Percentiles rank a stretch among this genome's conserved stretches.
Conservation (phyloP, 2,797 vertebrate genomes). For the Epinephelus malabaricus region DNA sequence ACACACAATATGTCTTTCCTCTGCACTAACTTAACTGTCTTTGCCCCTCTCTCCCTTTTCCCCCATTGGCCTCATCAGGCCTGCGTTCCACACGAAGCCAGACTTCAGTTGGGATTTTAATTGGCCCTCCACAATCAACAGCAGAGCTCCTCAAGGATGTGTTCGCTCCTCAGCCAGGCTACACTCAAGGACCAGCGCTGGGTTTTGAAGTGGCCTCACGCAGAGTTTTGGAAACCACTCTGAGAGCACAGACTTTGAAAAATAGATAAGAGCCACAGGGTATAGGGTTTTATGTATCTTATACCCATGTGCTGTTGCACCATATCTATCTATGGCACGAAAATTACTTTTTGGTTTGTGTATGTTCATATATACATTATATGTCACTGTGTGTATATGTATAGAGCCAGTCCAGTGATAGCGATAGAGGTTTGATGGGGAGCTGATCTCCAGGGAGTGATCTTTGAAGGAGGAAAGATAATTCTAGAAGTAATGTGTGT, state of each 20-base stretch:
- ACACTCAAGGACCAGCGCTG: slow-evolving; percentile 78
- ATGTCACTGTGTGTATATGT: slow-evolving; percentile 12
- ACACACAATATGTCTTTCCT: slow-evolving; percentile 60
- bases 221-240: slow-evolving; percentile 82
- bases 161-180: slow-evolving; percentile 77
- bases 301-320: slow-evolving; percentile 54
- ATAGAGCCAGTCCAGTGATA: slow-evolving; percentile 7
- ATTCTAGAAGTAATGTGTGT: slow-evolving; percentile 46
- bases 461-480: slow-evolving; percentile 34
- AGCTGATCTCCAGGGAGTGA: slow-evolving; percentile 37
- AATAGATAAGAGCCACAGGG: slow-evolving; percentile 80
- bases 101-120: slow-evolving; percentile 82
- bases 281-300: slow-evolving; percentile 68
- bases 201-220: slow-evolving; percentile 84
- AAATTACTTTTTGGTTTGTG: slow-evolving; percentile 41
- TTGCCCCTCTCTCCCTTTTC: slow-evolving; percentile 40
- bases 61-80: slow-evolving; percentile 80
- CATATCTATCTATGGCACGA: slow-evolving; percentile 47
- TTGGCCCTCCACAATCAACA: slow-evolving; percentile 85
- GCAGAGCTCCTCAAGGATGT: slow-evolving; percentile 76
- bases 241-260: slow-evolving; percentile 78
- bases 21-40: slow-evolving; percentile 41
- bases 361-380: slow-evolving; percentile 32
- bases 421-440: slow-evolving; percentile 19
- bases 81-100: slow-evolving; percentile 59